Evolutionary conservation across 2,797 vertebrate species (phyloP), one percentile per base, ranked within the genome.

Genomic region (Scolopax bukidnonensis): DNA sequence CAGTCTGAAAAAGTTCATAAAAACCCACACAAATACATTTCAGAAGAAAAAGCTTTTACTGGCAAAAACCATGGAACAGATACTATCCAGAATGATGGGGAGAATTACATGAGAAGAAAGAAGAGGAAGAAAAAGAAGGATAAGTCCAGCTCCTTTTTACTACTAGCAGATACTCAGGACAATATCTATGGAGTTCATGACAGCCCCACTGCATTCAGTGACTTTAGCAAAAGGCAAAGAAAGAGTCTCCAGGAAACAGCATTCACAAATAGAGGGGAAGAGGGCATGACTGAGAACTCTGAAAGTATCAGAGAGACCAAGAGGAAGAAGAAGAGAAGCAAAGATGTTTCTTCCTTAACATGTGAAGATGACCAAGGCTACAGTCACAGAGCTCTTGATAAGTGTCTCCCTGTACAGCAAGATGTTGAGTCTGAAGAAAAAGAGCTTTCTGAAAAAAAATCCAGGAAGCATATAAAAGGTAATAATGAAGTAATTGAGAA

Each of bases 61-160:
- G 33, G 17, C 3, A 3, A 89, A 70, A 61, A 6, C 36, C 24
- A 8, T 18, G 43, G 12, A 45, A 47, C 23, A 64, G 33, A 10
- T 16, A 8, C 4, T 82, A 32, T 19, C 56, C 67, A 45, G 67
- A 70, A 53, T 25, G 64, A 18, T 30, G 47, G 16, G n/a, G 63
- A 47, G 20, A 75, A 32, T 23, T 56, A 17, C 8, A 30, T 45
- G 43, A 86, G 16, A 36, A 76, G 15, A 59, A 95, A 91, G 77
- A 95, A 92, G 51, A 92, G 36, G 27, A 94, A 89, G 38, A 93
- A 93, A 18, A 77, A 92, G 33, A 96, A 94, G 54, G 38, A 18
- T 6, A 90, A 85, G 36, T 71, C 41, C 3, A 32, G 20, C 20
- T 90, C 32, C 15, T n/a, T 82, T 61, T 41, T 88, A 50, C 32